Evolutionary conservation across 2,113 vertebrate species (phyloP).

Genomic region (Aptenodytes forsteri): DNA sequence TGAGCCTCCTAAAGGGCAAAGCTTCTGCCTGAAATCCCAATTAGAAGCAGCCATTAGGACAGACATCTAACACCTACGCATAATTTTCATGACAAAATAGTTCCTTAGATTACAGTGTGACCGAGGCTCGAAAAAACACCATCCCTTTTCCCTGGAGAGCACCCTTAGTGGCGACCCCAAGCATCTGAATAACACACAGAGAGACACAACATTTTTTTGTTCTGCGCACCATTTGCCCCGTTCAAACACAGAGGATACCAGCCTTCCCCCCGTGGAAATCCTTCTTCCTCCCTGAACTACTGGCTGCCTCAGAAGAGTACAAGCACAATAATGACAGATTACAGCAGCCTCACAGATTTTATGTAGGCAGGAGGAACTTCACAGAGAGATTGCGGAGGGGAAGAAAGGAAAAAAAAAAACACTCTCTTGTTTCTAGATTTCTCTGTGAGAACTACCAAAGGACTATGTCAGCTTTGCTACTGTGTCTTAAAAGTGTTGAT

Average conservation of each 20-base stretch:
- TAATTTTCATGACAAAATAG: background rate
- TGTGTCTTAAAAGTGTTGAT: background rate
- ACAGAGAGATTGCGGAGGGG: background rate
- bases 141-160: background rate
- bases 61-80: background rate
- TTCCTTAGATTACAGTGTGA: background rate
- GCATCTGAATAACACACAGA: fast-evolving
- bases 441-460: background rate
- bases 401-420: background rate
- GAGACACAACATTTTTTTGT: background rate
- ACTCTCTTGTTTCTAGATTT: background rate
- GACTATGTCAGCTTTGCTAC: background rate
- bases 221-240: background rate
- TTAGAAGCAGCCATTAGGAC: background rate
- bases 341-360: background rate
- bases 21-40: background rate
- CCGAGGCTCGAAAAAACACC: background rate
- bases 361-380: background rate
- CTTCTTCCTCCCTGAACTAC: background rate
- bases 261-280: background rate
- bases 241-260: background rate
- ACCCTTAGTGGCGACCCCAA: background rate
- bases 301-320: background rate
- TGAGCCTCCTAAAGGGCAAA: background rate
- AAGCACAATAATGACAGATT: background rate